These are phyloP conservation scores for Hipposideros armiger DNA, from an alignment of 2,113 vertebrate species.

Conservation along the genomic window DNA sequence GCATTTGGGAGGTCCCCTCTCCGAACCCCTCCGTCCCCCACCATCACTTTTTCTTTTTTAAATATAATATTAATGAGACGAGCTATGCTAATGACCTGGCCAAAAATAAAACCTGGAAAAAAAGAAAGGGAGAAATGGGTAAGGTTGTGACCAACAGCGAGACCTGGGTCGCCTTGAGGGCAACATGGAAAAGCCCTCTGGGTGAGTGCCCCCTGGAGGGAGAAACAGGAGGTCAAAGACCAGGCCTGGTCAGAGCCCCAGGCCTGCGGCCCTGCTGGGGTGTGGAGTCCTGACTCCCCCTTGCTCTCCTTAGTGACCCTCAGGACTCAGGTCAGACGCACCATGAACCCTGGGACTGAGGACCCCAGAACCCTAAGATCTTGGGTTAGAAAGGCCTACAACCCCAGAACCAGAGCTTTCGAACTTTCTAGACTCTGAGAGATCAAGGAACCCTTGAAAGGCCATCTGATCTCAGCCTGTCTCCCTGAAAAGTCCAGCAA, in stretches of 20 bases:
- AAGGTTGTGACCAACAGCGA: constrained; percentile 51
- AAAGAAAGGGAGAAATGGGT: constrained; percentile 69
- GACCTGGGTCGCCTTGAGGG: constrained; percentile 70
- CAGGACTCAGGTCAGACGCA: background rate
- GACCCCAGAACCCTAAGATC: background rate
- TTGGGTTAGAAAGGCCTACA: background rate
- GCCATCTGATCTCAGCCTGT: background rate
- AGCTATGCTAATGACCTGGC: constrained; percentile 87
- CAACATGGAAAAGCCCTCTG: background rate
- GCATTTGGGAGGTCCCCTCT: constrained; percentile 80
- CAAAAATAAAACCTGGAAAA: constrained; percentile 80
- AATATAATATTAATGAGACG: constrained; percentile 87
- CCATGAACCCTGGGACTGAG: background rate
- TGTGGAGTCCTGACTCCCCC: background rate
- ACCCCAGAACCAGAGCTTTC: background rate
- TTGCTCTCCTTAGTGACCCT: background rate
- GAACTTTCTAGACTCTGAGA: background rate
- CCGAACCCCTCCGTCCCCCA: constrained; percentile 12
- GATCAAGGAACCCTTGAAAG: background rate
- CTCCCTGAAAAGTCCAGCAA: background rate
- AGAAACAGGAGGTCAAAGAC: background rate
- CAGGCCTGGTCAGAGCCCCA: background rate
- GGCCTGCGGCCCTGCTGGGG: background rate
- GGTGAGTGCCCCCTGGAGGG: background rate
- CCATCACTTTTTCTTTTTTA: constrained; percentile 82